phyloP scores from a whole-genome alignment of 2,113 vertebrate genomes.

The Laterallus jamaicensis region DNA sequence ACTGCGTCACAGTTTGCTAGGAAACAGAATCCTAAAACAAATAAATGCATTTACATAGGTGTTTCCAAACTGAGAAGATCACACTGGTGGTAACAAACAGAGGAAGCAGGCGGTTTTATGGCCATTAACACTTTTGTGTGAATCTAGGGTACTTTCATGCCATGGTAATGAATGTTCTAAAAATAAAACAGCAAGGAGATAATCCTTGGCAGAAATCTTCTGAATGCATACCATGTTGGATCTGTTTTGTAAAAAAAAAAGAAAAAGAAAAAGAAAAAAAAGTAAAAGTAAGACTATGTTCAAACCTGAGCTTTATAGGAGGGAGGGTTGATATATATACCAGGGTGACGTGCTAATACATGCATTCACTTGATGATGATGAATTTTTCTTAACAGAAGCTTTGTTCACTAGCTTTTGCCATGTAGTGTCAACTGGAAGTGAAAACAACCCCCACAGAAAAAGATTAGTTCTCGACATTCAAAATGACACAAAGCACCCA shows the following conservation, averaged over 20 bases:
- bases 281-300: not conserved
- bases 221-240: not conserved
- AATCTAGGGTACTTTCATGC: not conserved
- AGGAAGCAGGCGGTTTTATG: not conserved
- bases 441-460: not conserved
- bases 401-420: not conserved
- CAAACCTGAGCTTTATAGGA: not conserved
- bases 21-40: constrained; percentile 28
- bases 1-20: not conserved
- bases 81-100: not conserved
- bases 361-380: not conserved
- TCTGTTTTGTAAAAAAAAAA: not conserved
- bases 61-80: constrained; percentile 1
- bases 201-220: not conserved
- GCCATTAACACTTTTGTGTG: not conserved
- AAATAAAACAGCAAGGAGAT: not conserved
- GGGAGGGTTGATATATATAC: not conserved
- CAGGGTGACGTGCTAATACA: not conserved
- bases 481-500: not conserved
- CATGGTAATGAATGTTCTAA: not conserved
- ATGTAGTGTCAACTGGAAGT: not conserved
- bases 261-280: not conserved
- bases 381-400: not conserved
- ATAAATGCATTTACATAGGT: not conserved
- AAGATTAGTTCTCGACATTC: not conserved